Evolutionary conservation across 1,140 invertebrate species (phyloP), one percentile per base, ranked within the genome.

Genomic region (Pseudobourletiella spinata): DNA sequence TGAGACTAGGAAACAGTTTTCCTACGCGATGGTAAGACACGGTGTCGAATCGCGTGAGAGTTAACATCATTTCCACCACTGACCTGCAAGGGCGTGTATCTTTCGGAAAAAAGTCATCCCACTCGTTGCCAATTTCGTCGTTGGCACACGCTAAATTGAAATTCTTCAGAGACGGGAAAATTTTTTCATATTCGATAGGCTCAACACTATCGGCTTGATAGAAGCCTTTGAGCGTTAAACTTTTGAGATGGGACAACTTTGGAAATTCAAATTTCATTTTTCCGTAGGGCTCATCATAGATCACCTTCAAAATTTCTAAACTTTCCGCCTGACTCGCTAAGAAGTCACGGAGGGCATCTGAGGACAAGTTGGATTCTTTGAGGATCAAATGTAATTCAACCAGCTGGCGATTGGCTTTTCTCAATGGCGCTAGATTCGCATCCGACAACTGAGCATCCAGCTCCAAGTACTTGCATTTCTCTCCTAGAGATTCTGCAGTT

Each of bases 251-350:
- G 6, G 16, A 3, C 22, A 54, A 28, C 6, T 11, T 3, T 54
- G 50, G 50, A 54, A 54, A 54, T 18, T 54, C 50, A 30, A 54
- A 54, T 26, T 30, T 26, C 50, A 54, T 54, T 15, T 15, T 30
- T 25, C 50, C 50, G 14, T 8, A 8, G 11, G 50, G 50, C 20
- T 54, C 50, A 26, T 54, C 50, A 20, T 54, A 54, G 16, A 54
- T 54, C 11, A 54, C 30, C 30, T 54, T 54, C 22, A 54, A 30
- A 54, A 16, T 54, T 30, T 54, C 50, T 15, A 54, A 30, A 26
- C 22, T 26, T 8, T 28, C 28, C 6, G 14, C 20, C 20, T 54
- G 50, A 20, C 50, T 54, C 20, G 4, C 15, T 6, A 54, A 22
- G 20, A 54, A 54, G 24, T 30, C 11, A 20, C 30, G 30, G 20